Evolutionary conservation across 2,888 invertebrate species (phyloP).

Genomic region (Lepidocyrtinus sp.): DNA sequence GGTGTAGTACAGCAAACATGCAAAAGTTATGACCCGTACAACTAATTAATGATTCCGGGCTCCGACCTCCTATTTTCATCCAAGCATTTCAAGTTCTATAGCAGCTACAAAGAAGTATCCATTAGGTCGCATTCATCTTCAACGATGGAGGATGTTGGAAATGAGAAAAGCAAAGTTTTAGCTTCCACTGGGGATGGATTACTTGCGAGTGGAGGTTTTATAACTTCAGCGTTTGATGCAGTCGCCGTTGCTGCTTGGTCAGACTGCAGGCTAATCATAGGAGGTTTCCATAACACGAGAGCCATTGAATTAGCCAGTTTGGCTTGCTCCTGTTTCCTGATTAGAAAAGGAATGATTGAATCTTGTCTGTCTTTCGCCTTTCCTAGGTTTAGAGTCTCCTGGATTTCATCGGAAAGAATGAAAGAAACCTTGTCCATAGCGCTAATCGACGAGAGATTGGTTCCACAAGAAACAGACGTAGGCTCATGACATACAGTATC

Average conservation of each 20-base stretch:
- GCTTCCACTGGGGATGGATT: too few relatives aligned
- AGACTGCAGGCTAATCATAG: constrained; percentile 7
- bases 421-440: constrained; percentile 59
- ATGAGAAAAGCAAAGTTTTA: background rate
- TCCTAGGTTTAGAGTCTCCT: constrained; percentile 51
- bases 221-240: background rate
- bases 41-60: too few relatives aligned
- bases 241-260: background rate
- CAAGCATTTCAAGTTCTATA: too few relatives aligned
- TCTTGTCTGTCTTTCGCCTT: constrained; percentile 55
- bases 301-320: constrained; percentile 49
- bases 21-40: too few relatives aligned
- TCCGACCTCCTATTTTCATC: too few relatives aligned
- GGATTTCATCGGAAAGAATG: constrained; percentile 61
- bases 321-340: constrained; percentile 41
- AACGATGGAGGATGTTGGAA: background rate
- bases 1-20: too few relatives aligned
- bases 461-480: background rate
- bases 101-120: too few relatives aligned
- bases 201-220: too few relatives aligned
- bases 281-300: constrained; percentile 61
- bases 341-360: constrained; percentile 39
- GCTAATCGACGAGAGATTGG: constrained; percentile 17
- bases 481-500: constrained; percentile 42
- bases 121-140: constrained; percentile 11